These are phyloP conservation scores for Rhinatrema bivittatum DNA, from an alignment of 2,797 vertebrate genomes.

Conservation along the genomic window DNA sequence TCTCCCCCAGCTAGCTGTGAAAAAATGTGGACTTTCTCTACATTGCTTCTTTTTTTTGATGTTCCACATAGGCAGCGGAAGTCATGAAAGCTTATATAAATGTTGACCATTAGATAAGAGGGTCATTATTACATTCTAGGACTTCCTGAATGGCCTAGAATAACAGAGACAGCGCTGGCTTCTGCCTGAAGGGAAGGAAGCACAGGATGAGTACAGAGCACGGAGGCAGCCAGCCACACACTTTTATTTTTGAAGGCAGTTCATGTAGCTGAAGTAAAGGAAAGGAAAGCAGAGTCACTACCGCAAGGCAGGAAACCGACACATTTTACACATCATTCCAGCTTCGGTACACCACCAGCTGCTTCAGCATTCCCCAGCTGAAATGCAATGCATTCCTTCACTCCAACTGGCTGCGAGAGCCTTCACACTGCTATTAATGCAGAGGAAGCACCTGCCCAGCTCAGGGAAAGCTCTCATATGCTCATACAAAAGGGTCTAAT, in stretches of 20 bases:
- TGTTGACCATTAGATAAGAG: slow-evolving; percentile 52
- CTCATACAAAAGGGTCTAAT: not conserved
- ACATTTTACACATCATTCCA: not conserved
- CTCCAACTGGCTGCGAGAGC: not conserved
- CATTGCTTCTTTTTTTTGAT: too few relatives aligned
- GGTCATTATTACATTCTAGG: slow-evolving; percentile 50
- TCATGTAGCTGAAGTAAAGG: slow-evolving; percentile 3
- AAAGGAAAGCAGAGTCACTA: slow-evolving; percentile 2
- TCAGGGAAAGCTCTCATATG: not conserved
- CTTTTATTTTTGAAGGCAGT: slow-evolving; percentile 3
- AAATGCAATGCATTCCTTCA: not conserved
- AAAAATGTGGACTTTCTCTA: too few relatives aligned
- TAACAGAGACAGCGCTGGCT: slow-evolving; percentile 43
- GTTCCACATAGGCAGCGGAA: slow-evolving; percentile 43
- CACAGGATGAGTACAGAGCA: slow-evolving; percentile 4
- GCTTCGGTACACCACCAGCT: slow-evolving; percentile 8
- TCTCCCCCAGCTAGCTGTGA: too few relatives aligned
- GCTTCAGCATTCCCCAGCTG: slow-evolving; percentile 11
- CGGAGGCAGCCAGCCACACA: not conserved
- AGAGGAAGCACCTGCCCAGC: not conserved
- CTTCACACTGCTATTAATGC: not conserved
- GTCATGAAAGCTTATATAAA: slow-evolving; percentile 54
- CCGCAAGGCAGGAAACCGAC: not conserved
- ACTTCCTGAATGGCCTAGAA: slow-evolving; percentile 61
- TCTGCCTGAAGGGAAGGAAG: slow-evolving; percentile 20